Base-by-base conservation (phyloP, 2,113 vertebrate species). In the Hypanus sabinus region DNA sequence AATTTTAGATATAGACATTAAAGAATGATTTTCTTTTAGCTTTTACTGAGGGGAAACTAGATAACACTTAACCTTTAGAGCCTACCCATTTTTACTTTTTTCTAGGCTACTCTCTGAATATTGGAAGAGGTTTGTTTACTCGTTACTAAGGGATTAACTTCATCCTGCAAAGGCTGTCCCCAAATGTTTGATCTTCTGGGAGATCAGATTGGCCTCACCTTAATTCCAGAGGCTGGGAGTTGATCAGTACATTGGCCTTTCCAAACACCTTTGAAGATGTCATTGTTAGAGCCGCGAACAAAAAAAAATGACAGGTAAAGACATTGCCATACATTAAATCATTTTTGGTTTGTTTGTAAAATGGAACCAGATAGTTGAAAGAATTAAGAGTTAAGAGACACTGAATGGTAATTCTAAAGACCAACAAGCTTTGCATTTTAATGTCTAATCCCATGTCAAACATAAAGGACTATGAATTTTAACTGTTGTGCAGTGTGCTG, bases 391-490 rank as follows among this genome's bases (percentile, higher is more conserved):
- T 95, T 94, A 94, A 96, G 95, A 96, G 95, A 95, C 96, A 95
- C 93, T 95, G 96, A 96, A 97, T 96, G 60, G 96, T 95, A 96
- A 96, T 95, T 95, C 95, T 95, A 96, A 95, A 95, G 93, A 96
- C 95, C 95, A 93, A 95, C 94, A 95, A 95, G 94, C 95, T 95
- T 95, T 94, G 46, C 95, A 95, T 94, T 94, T 94, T 92, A 36
- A 95, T 96, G 97, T 97, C 96, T 96, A 96, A 96, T 96, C 95
- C 96, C 96, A 95, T 94, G 95, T 97, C 97, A 96, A 96, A 97
- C 97, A 96, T 96, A 96, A 96, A 95, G 96, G 96, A 95, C 96
- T 96, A 95, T 96, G 94, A 94, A 93, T 95, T 96, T 97, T 96
- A 95, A 96, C 96, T 96, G 96, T 96, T 96, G 96, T 95, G 94